Conservation (phyloP, 1,140 invertebrate genomes). For the Ceratina japonica region DNA sequence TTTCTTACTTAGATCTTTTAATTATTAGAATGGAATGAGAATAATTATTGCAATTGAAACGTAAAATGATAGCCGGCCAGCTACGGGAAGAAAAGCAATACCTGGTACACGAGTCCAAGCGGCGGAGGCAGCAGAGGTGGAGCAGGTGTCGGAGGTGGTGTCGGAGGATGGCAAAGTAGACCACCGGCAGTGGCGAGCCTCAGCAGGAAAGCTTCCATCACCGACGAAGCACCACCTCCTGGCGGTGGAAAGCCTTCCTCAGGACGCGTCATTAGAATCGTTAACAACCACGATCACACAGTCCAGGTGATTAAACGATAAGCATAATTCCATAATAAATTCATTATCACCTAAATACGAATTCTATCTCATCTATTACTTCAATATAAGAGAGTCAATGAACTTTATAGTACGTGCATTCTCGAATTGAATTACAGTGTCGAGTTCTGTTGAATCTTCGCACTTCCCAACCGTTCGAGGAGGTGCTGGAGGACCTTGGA, state of each 20-base stretch:
- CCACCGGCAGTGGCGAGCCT: slow-evolving; percentile 87
- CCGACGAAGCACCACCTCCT: slow-evolving; percentile 83
- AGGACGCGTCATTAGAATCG: slow-evolving; percentile 92
- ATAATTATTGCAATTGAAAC: not conserved
- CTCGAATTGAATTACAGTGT: slow-evolving; percentile 81
- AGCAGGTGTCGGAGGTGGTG: slow-evolving; percentile 79
- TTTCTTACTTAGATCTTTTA: no score
- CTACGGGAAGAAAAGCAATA: slow-evolving; percentile 92
- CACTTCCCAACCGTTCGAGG: slow-evolving; percentile 95
- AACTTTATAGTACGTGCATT: no score
- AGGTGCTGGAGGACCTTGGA: slow-evolving; percentile 95
- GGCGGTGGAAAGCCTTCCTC: slow-evolving; percentile 87
- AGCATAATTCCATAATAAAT: not conserved
- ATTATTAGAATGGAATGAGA: no score
- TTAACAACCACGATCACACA: slow-evolving; percentile 94
- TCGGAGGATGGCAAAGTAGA: slow-evolving; percentile 84
- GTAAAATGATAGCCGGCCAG: slow-evolving; percentile 84
- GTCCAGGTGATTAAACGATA: slow-evolving; percentile 85
- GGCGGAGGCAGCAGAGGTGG: slow-evolving; percentile 79
- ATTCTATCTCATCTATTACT: not conserved
- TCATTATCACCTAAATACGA: not conserved
- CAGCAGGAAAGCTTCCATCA: slow-evolving; percentile 81
- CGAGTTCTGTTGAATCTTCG: slow-evolving; percentile 94
- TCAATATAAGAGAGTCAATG: no score
- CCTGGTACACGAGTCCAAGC: slow-evolving; percentile 87